Evolutionary conservation across 2,113 vertebrate genomes (phyloP).

Genomic region (Ploceus nigricollis): DNA sequence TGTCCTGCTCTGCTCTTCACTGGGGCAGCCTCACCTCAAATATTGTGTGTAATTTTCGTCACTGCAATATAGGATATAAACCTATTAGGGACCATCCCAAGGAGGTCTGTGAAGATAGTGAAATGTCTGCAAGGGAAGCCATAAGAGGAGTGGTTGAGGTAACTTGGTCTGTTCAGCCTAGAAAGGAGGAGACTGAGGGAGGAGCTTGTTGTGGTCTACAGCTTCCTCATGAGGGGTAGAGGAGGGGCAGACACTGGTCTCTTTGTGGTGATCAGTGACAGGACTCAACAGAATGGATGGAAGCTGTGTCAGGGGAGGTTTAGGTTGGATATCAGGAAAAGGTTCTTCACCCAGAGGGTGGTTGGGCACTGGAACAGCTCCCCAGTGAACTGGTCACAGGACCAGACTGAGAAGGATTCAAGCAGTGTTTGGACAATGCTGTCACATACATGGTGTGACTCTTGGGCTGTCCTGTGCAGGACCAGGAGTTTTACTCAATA

Average conservation of each 20-base stretch:
- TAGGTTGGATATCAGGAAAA: background rate
- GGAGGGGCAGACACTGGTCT: too few species aligned
- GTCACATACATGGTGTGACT: background rate
- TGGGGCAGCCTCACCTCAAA: fast-evolving
- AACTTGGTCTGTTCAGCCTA: background rate
- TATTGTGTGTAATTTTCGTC: background rate
- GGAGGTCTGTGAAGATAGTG: background rate
- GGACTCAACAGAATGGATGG: background rate
- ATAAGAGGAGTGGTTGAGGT: too few species aligned
- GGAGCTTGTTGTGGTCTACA: background rate
- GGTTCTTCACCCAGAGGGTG: fast-evolving
- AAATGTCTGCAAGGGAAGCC: background rate
- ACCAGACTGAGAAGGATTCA: background rate
- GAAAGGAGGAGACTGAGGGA: background rate
- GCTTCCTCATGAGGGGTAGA: background rate
- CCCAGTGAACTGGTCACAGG: background rate
- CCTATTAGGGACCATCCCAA: background rate
- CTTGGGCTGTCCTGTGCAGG: background rate
- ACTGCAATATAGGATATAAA: background rate
- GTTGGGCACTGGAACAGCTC: background rate
- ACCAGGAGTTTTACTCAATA: background rate
- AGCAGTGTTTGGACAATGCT: background rate
- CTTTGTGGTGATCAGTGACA: background rate
- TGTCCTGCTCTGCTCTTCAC: background rate
- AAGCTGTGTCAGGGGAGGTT: background rate